Evolutionary conservation across 2,113 vertebrate species (phyloP).

Genomic region (Tyto alba): DNA sequence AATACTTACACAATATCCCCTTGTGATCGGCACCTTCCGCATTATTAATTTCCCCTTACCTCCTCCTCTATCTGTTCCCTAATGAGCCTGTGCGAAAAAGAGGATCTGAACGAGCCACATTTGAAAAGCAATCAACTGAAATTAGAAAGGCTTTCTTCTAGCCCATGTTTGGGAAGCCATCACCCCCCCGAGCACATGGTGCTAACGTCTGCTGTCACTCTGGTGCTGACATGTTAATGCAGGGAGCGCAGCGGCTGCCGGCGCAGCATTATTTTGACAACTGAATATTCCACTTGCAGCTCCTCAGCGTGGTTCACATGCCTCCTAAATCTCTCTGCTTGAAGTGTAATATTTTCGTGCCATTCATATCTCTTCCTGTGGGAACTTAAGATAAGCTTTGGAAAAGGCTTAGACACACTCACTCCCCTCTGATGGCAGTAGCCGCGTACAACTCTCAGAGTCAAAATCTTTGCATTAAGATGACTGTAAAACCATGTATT

Average conservation of each 20-base stretch:
- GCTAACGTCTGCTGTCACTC: background rate
- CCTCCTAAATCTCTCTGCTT: slow-evolving; percentile 12
- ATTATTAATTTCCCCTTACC: background rate
- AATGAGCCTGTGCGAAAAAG: accelerated
- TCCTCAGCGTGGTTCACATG: background rate
- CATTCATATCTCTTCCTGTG: background rate
- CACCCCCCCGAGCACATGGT: background rate
- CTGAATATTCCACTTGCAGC: background rate
- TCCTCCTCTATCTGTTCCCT: background rate
- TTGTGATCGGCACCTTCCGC: accelerated
- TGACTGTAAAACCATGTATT: background rate
- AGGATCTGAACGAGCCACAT: background rate
- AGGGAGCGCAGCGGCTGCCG: background rate
- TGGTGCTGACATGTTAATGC: background rate
- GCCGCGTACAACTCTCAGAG: background rate
- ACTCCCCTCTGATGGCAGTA: background rate
- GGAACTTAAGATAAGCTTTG: background rate
- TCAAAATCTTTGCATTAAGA: background rate
- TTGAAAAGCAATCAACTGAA: background rate
- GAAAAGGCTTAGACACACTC: background rate
- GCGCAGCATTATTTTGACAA: background rate
- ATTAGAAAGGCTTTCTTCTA: background rate
- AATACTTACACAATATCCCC: background rate
- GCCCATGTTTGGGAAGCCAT: background rate
- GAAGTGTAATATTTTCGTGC: background rate